Base-by-base conservation (phyloP, 2,113 vertebrate genomes). In the Procapra przewalskii region DNA sequence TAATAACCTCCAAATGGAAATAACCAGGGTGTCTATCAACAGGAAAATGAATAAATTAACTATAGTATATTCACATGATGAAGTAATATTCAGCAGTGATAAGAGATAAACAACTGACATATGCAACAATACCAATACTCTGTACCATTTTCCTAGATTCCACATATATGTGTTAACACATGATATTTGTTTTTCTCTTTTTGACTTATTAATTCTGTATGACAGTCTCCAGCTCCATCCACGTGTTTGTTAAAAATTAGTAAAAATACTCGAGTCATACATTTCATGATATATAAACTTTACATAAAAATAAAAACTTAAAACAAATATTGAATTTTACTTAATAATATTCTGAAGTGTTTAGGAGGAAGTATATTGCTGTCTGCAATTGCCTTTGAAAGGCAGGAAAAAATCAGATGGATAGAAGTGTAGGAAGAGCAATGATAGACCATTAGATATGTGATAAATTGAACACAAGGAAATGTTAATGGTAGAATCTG, bases 261-360 rank as follows among this genome's bases (percentile, higher is more conserved):
- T 95, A n/a, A 84, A 95, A 82, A 82, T 87, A n/a, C 10, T 71
- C 48, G 71, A n/a, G 27, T 52, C 12, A 45, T 52, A 31, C 29
- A 79, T 92, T 93, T 96, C 7, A 57, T 83, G 27, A 75, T 45
- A 81, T 36, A 12, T 83, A 83, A 94, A 89, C 27, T 90, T 91
- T 77, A 93, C 52, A 62, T 14, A 45, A 52, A 75, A 92, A 94
- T 33, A 80, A 91, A 94, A 96, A 80, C 19, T 88, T 94, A 80
- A 82, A 90, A 82, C 10, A 91, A 96, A 97, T 89, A 91, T 54
- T 87, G 57, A 80, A 60, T 81, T 87, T 25, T 82, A 45, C 31
- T 95, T 93, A 90, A 54, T 50, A 45, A 88, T n/a, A 71, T 82
- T 11, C 31, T 45, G 21, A 64, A 75, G 9, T 82, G 33, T 57